These are phyloP conservation scores for Megastigmus dorsalis DNA, from an alignment of 2,888 invertebrate species.

Conservation along the genomic window DNA sequence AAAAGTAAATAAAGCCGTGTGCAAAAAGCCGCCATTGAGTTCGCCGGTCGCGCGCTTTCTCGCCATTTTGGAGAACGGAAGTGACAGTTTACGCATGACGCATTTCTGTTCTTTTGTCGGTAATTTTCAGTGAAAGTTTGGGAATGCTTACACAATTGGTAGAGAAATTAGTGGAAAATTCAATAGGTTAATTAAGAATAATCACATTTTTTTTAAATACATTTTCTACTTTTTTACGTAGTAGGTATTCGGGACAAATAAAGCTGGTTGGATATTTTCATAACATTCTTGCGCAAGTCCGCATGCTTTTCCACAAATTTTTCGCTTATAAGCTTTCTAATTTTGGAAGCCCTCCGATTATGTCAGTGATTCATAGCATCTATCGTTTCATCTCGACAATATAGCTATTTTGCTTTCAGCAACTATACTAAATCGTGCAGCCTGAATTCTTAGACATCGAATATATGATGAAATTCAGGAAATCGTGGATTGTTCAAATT, in stretches of 20 bases:
- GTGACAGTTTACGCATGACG: too few relatives aligned
- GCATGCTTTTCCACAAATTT: constrained; percentile 57
- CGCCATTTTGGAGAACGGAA: constrained; percentile 7
- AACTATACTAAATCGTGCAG: too few relatives aligned
- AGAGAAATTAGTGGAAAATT: too few relatives aligned
- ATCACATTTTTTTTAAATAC: too few relatives aligned
- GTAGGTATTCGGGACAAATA: neutral
- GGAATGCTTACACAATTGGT: too few relatives aligned
- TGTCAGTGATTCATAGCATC: constrained; percentile 50
- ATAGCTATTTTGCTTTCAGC: too few relatives aligned
- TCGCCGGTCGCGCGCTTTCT: neutral
- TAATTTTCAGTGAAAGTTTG: too few relatives aligned
- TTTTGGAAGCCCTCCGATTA: constrained; percentile 55
- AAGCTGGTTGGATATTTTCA: neutral
- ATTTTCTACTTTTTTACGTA: neutral
- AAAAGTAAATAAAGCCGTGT: constrained; percentile 18
- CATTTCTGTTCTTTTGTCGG: too few relatives aligned
- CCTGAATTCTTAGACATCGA: too few relatives aligned
- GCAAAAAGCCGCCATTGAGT: neutral
- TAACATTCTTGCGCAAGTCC: constrained; percentile 2
- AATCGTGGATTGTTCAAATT: too few relatives aligned
- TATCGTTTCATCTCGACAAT: neutral
- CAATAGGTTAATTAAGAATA: too few relatives aligned
- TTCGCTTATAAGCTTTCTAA: constrained; percentile 57
- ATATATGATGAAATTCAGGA: too few relatives aligned